Conservation (phyloP, 2,888 invertebrate species). For the Teinopalpus imperialis region DNA sequence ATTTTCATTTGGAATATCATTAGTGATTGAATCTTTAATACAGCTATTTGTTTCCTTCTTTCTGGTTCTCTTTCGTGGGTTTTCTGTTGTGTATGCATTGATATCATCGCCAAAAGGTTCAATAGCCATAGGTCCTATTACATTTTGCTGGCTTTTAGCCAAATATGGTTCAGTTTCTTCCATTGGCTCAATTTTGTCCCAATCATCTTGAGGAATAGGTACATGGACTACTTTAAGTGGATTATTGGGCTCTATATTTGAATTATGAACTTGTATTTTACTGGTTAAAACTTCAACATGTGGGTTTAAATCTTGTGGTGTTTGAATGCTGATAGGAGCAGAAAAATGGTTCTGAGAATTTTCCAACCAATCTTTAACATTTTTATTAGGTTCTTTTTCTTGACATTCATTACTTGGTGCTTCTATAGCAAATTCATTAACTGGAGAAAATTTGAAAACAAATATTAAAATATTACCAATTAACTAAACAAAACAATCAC, state of each 20-base stretch:
- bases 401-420: conserved; percentile 38
- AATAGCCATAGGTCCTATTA: conserved; percentile 52
- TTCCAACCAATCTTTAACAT: conserved; percentile 66
- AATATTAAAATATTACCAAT: no score
- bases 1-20: conserved; percentile 14
- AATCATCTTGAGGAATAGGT: conserved; percentile 59
- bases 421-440: conserved; percentile 51
- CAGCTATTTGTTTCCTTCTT: conserved; percentile 40
- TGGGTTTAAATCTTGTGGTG: conserved; percentile 42
- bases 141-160: conserved; percentile 47
- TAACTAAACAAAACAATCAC: no score
- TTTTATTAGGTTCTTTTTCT: conserved; percentile 50
- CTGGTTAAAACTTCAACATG: conserved; percentile 46
- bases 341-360: conserved; percentile 71
- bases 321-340: conserved; percentile 40
- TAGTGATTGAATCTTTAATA: conserved; percentile 38
- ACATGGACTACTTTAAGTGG: conserved; percentile 45
- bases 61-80: conserved; percentile 64
- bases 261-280: conserved; percentile 54
- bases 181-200: conserved; percentile 69
- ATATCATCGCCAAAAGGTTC: conserved; percentile 53
- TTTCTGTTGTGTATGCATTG: conserved; percentile 48
- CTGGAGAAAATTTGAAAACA: conserved; percentile 45
- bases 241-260: conserved; percentile 40
- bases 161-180: conserved; percentile 46